phyloP scores from a whole-genome alignment of 2,888 invertebrate genomes.

The Orchesella flavescens region DNA sequence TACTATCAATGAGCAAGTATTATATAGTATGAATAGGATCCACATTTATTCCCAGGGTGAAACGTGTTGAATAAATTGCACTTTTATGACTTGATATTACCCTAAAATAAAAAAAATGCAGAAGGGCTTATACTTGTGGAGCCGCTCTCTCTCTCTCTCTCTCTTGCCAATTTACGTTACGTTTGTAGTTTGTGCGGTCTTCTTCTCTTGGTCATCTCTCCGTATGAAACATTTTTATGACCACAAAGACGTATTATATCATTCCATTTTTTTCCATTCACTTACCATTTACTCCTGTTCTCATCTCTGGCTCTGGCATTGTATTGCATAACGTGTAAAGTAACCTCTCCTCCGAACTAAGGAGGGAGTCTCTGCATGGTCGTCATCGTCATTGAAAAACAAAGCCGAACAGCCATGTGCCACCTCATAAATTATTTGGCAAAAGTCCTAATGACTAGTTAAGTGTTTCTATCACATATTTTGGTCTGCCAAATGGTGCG shows the following conservation, averaged over 20 bases:
- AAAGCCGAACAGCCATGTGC: constrained; percentile 14
- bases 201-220: constrained; percentile 9
- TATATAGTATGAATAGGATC: background rate
- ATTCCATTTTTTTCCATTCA: background rate
- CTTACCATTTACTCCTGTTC: background rate
- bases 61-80: constrained; percentile 17
- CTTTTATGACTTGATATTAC: constrained; percentile 1
- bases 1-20: no score
- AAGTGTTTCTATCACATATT: background rate
- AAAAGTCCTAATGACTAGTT: background rate
- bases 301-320: background rate
- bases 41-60: constrained; percentile 15
- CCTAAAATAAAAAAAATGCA: constrained; percentile 6
- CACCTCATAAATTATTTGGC: constrained; percentile 22
- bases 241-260: background rate
- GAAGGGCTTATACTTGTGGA: background rate
- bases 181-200: constrained; percentile 15
- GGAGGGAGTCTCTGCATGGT: background rate
- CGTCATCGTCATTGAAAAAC: background rate
- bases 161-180: background rate
- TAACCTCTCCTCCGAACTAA: background rate
- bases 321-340: background rate
- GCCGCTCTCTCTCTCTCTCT: no score
- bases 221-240: background rate
- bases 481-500: background rate